Percentiles rank a stretch among this genome's conserved stretches.
Evolutionary conservation across 2,797 vertebrate genomes (phyloP).

Genomic region (Rhabdophis nuchalis): DNA sequence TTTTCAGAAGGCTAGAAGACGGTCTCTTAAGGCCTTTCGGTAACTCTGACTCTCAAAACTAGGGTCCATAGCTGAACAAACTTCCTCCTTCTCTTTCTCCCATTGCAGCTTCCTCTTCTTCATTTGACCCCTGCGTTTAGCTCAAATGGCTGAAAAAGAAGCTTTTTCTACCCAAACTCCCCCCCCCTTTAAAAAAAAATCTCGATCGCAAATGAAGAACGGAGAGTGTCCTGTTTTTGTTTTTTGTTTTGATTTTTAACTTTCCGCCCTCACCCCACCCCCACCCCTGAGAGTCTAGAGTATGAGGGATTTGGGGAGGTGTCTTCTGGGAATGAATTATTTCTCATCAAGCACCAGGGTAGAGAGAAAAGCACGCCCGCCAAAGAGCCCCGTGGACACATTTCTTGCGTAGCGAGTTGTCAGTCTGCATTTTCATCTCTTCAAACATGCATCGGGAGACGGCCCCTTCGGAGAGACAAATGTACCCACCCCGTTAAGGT

Average conservation of each 20-base stretch:
- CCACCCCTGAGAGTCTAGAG: background rate
- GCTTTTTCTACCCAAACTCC: background rate
- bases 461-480: background rate
- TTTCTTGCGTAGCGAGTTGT: background rate
- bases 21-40: background rate
- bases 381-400: conserved; percentile 8
- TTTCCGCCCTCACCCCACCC: background rate
- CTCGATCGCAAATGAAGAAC: background rate
- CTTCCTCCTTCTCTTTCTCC: background rate
- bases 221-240: background rate
- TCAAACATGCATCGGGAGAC: background rate
- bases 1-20: background rate
- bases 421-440: conserved; percentile 6
- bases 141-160: background rate
- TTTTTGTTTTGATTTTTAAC: background rate
- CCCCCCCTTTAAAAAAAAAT: no score
- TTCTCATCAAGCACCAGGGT: rapidly evolving
- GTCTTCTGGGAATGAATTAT: background rate
- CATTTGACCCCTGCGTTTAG: background rate
- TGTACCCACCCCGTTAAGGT: background rate
- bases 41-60: background rate
- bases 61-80: background rate
- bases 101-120: background rate
- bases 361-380: background rate
- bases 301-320: background rate